Percentiles rank a stretch among this genome's conserved stretches.
These are phyloP conservation scores for Anoplopoma fimbria DNA, from an alignment of 2,113 vertebrate genomes.

Conservation along the genomic window DNA sequence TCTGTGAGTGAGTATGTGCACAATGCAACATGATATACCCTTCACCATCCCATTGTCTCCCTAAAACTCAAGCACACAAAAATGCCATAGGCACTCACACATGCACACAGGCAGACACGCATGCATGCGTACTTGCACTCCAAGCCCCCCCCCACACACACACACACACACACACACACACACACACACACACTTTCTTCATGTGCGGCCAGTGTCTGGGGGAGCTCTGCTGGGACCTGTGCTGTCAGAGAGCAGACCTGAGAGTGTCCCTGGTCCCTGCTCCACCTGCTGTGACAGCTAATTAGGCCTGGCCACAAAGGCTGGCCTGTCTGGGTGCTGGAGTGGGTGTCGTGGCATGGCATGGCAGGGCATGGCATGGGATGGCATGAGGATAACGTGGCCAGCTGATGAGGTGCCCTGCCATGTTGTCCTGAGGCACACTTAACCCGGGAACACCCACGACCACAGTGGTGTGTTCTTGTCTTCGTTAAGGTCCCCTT, in stretches of 20 bases:
- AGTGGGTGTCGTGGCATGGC: slow-evolving; percentile 67
- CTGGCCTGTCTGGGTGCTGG: slow-evolving; percentile 72
- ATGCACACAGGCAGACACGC: slow-evolving; percentile 14
- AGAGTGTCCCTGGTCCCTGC: slow-evolving; percentile 65
- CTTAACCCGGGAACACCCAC: slow-evolving; percentile 64
- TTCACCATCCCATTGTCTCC: slow-evolving; percentile 39
- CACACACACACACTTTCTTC: slow-evolving; percentile 33
- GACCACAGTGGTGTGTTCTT: slow-evolving; percentile 35
- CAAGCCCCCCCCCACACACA: too few species aligned
- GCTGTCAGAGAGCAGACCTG: slow-evolving; percentile 76
- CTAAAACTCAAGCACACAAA: slow-evolving; percentile 33
- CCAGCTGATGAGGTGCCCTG: slow-evolving; percentile 71
- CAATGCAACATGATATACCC: slow-evolving; percentile 39
- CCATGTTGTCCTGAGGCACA: slow-evolving; percentile 57
- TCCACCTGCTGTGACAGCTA: slow-evolving; percentile 83
- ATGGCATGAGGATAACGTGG: slow-evolving; percentile 44
- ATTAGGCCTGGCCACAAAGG: slow-evolving; percentile 77
- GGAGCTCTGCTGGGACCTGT: slow-evolving; percentile 64
- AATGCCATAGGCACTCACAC: slow-evolving; percentile 25
- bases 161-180: slow-evolving; percentile 1
- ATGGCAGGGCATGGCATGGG: slow-evolving; percentile 56
- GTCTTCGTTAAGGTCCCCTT: slow-evolving; percentile 67
- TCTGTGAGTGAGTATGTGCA: slow-evolving; percentile 38
- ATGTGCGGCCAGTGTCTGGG: slow-evolving; percentile 59
- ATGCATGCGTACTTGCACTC: background rate